Evolutionary conservation across 2,888 invertebrate species (phyloP).

Genomic region (Carpatolechia fugitivella): DNA sequence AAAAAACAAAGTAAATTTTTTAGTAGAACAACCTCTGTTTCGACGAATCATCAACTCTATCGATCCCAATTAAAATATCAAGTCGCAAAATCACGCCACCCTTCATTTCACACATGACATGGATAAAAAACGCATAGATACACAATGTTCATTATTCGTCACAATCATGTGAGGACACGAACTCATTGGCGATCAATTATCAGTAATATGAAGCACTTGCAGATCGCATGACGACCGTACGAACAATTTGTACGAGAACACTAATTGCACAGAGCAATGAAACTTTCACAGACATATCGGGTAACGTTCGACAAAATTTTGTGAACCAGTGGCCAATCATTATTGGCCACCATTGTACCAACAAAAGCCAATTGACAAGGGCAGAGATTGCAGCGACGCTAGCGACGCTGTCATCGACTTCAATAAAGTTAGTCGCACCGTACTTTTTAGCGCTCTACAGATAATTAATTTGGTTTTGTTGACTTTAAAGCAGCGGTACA

Average conservation of each 20-base stretch:
- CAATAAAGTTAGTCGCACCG: background rate
- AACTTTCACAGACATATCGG: constrained; percentile 41
- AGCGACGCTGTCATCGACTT: too few species aligned
- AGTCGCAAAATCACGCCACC: too few species aligned
- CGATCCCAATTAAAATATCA: too few species aligned
- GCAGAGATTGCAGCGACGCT: too few species aligned
- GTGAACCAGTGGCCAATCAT: too few species aligned
- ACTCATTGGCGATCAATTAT: constrained; percentile 69
- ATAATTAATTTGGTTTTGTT: background rate
- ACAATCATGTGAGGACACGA: constrained; percentile 51
- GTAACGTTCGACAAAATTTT: background rate
- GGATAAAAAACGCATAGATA: constrained; percentile 11
- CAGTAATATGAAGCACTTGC: constrained; percentile 67
- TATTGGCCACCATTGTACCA: too few species aligned
- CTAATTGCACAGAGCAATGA: constrained; percentile 65
- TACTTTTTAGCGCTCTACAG: background rate
- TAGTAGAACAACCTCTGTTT: too few species aligned
- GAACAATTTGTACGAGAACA: constrained; percentile 52
- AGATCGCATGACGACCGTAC: constrained; percentile 50
- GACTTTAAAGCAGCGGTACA: background rate
- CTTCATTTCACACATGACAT: too few species aligned
- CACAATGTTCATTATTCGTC: constrained; percentile 40
- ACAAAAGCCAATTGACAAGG: too few species aligned
- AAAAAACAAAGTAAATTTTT: too few species aligned
- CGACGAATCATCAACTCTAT: too few species aligned